Base-by-base conservation (phyloP, 2,888 invertebrate genomes). In the Parnassius glacialis region DNA sequence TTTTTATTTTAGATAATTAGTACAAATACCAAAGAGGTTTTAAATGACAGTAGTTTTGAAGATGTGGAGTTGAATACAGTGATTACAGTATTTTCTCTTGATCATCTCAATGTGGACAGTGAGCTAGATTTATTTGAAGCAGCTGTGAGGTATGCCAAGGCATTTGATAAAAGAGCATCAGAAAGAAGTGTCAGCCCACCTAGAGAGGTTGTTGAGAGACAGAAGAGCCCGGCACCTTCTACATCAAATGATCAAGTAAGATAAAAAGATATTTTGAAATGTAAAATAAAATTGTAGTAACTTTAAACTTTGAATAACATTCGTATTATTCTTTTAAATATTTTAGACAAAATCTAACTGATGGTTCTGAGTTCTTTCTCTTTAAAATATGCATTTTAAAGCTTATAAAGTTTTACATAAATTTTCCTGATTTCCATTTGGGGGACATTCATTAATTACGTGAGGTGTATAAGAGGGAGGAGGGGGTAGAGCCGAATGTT, bases 51-150 rank as follows among this genome's bases (percentile, higher is more conserved):
- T 20, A 95, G 95, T 72, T 97, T 97, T 83, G 94, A 94, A 65
- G 96, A 97, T 62, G 94, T 96, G 0, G 96, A 96, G 71, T 80
- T 95, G 2, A 93, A 93, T 56, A 97, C 97, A 0, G 86, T 97
- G 44, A 90, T 95, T 63, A 95, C 94, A 0, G 93, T 97, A 52
- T 93, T 97, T 61, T 95, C 96, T 42, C 93, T 95, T 68, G 94
- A 96, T 52, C 93, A 94, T 59, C 85, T 97, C 34, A 94, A 94
- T 69, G 93, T 96, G 42, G 93, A 93, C 70, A 95, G 95, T 1
- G 97, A 97, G 80, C 79, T 96, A 75, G 95, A 96, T 70, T 81
- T 97, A 48, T 97, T 96, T 80, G 93, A 94, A 66, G 96, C 96
- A 0, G 87, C 95, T 0, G 92, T 94, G n/a, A 92, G 94, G 72